Conservation (phyloP, 2,797 vertebrate species). For the Microhierax caerulescens region DNA sequence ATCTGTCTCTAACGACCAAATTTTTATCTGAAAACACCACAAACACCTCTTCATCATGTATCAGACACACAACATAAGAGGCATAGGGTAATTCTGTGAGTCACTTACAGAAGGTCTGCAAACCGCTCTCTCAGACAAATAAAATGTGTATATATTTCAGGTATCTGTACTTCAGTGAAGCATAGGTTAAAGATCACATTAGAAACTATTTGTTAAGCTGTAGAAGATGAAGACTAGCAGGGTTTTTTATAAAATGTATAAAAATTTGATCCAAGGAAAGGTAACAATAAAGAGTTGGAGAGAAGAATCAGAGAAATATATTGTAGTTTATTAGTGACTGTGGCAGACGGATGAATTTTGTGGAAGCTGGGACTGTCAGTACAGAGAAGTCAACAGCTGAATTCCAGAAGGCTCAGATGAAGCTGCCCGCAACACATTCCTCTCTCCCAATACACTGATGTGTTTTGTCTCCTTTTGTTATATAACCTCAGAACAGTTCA, state of each 20-base stretch:
- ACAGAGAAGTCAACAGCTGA: not conserved
- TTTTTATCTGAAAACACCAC: not conserved
- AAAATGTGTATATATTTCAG: not conserved
- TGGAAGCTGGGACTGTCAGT: not conserved
- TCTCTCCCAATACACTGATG: not conserved
- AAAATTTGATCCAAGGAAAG: not conserved
- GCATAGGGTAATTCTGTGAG: not conserved
- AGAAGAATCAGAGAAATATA: not conserved
- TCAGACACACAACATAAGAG: not conserved
- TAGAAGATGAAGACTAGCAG: not conserved
- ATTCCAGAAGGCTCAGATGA: not conserved
- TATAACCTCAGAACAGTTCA: not conserved
- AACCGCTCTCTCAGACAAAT: not conserved
- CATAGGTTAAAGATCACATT: not conserved
- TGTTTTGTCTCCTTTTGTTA: not conserved
- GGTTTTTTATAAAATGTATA: not conserved
- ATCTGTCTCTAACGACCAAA: fast-evolving
- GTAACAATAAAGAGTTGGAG: not conserved
- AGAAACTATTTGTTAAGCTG: not conserved
- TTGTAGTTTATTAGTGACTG: not conserved
- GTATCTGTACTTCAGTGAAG: not conserved
- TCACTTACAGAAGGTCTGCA: not conserved
- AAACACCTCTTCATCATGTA: not conserved
- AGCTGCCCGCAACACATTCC: not conserved
- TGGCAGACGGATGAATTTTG: not conserved